Base-by-base conservation (phyloP, 2,888 invertebrate species). In the Ochropleura plecta region DNA sequence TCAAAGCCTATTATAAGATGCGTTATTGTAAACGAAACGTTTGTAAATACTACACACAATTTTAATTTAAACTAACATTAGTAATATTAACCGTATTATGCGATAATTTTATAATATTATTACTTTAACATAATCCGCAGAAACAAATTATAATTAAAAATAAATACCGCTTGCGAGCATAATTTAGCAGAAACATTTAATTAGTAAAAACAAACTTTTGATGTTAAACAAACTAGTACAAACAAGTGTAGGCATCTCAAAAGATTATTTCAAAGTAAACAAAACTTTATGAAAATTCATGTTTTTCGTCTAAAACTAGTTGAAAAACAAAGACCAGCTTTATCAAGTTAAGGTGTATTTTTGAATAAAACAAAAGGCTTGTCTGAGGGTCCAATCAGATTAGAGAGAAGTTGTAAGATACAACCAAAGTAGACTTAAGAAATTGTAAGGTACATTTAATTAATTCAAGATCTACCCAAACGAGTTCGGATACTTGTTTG, bases 231-330 rank as follows among this genome's bases (percentile, higher is more conserved):
- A 68, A 70, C 44, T 49, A 59, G 12, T 55, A 42, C 51, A 48
- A 68, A 70, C 44, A 55, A 59, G 12, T 55, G 30, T 46, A 55
- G 44, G 59, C 53, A n/a, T 63, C 66, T 51, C 46, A 48, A 60
- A 65, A 72, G 46, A 83, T 83, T n/a, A 68, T 67, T 67, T 78
- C 73, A 60, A 46, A 68, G 30, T 30, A 55, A 68, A 79, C 59
- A 30, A 67, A 79, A 73, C 55, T 73, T 73, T 55, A 63, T 18
- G 40, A 79, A 83, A 83, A 55, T 79, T 57, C 46, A 73, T 63
- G 59, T 68, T 71, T 64, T 46, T 20, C 18, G 20, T 59, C 30
- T 16, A 42, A 64, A 70, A 70, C 55, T 67, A 79, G 40, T 62
- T 60, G 40, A n/a, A 70, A 55, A 81, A 83, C 70, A 79, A 70